Evolutionary conservation across 2,113 vertebrate species (phyloP).

Genomic region (Ptyas mucosa): DNA sequence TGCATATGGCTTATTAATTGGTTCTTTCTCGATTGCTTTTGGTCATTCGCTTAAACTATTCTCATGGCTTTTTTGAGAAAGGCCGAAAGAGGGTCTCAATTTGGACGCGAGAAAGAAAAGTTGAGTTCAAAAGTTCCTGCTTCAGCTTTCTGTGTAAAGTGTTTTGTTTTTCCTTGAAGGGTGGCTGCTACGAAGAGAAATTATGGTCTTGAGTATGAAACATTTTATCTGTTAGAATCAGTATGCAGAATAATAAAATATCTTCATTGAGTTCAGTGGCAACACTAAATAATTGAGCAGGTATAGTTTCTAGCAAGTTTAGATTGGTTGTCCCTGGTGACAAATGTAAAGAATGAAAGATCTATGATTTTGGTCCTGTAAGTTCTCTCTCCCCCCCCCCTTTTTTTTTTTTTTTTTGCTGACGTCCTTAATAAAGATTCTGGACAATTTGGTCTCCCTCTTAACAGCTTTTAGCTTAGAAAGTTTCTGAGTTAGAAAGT

Average conservation of each 20-base stretch:
- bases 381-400: accelerated
- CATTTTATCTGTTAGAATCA: not conserved
- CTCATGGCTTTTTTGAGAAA: not conserved
- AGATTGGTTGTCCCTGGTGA: not conserved
- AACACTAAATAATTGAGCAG: not conserved
- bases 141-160: not conserved
- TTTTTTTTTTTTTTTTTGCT: too few relatives aligned
- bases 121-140: not conserved
- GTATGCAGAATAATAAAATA: not conserved
- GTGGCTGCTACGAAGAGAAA: not conserved
- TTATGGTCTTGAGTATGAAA: not conserved
- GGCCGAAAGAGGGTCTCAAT: not conserved
- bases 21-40: not conserved
- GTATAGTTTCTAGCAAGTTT: not conserved
- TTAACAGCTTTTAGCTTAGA: not conserved
- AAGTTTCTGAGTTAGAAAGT: not conserved
- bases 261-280: not conserved
- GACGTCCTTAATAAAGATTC: not conserved
- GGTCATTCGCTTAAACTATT: not conserved
- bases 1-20: not conserved
- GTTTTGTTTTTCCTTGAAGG: not conserved
- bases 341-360: not conserved
- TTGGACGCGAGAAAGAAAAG: not conserved
- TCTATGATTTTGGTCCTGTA: not conserved
- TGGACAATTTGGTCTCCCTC: not conserved